Percentiles rank a stretch among this genome's conserved stretches.
These are phyloP conservation scores for Aphelenchoides bicaudatus DNA, from an alignment of 2,888 invertebrate species.

Conservation along the genomic window DNA sequence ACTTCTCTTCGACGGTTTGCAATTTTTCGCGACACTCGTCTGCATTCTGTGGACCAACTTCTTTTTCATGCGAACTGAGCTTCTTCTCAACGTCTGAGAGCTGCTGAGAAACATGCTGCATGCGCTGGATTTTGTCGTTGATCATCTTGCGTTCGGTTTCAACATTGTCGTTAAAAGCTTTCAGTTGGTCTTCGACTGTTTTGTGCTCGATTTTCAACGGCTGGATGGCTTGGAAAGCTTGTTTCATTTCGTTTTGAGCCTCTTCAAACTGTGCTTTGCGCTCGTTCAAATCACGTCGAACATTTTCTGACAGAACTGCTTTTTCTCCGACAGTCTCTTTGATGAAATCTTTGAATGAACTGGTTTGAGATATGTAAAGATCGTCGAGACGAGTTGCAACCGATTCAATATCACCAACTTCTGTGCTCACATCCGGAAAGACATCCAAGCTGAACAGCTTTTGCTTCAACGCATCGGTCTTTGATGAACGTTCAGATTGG, in stretches of 20 bases:
- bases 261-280: not conserved
- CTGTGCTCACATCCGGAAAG: not conserved
- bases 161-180: slow-evolving; percentile 2
- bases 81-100: not conserved
- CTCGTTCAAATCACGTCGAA: not conserved
- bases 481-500: not conserved
- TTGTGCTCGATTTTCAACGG: not conserved
- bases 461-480: not conserved
- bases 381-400: slow-evolving; percentile 11
- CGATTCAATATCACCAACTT: slow-evolving; percentile 11
- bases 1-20: slow-evolving; percentile 7
- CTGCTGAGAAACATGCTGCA: no score
- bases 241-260: not conserved
- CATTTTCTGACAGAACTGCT: not conserved
- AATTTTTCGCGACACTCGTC: slow-evolving; percentile 12
- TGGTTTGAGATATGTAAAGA: not conserved
- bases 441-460: not conserved
- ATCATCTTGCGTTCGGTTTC: slow-evolving; percentile 9
- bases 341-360: not conserved
- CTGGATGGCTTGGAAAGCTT: not conserved
- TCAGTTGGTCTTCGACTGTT: not conserved
- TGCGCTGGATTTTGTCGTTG: slow-evolving; percentile 9
- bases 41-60: not conserved
- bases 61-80: not conserved
- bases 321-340: slow-evolving; percentile 1